Conservation (phyloP, 2,797 vertebrate species). For the Myripristis murdjan region DNA sequence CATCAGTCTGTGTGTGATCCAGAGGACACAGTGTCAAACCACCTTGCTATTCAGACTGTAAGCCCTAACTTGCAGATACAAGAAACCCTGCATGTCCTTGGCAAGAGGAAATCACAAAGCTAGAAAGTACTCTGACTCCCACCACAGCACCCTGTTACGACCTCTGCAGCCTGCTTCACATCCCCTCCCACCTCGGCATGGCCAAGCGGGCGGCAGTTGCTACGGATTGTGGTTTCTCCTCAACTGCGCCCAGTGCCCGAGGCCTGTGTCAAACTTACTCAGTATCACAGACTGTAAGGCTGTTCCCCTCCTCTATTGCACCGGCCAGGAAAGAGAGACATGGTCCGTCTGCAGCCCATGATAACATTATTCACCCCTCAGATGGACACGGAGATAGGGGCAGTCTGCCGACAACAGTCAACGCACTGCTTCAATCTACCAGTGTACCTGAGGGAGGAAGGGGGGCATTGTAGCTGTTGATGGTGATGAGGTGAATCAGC, state of each 20-base stretch:
- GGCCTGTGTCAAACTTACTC: conserved; percentile 69
- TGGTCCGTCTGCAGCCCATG: conserved; percentile 53
- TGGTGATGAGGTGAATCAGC: conserved; percentile 65
- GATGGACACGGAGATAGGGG: conserved; percentile 67
- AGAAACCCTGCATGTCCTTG: conserved; percentile 50
- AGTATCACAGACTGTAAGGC: conserved; percentile 51
- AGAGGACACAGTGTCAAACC: conserved; percentile 45
- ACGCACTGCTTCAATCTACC: conserved; percentile 55
- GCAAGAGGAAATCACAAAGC: conserved; percentile 48
- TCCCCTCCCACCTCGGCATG: conserved; percentile 47
- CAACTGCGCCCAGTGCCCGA: conserved; percentile 57
- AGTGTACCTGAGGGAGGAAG: conserved; percentile 19
- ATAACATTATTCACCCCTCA: conserved; percentile 68
- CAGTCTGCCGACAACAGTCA: conserved; percentile 52
- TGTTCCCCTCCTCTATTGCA: conserved; percentile 49
- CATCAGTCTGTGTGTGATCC: conserved; percentile 54
- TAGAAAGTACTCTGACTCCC: conserved; percentile 56
- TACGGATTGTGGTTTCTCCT: conserved; percentile 60
- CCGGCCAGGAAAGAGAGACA: conserved; percentile 37
- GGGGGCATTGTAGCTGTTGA: conserved; percentile 33
- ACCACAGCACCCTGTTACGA: conserved; percentile 48
- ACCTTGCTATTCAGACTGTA: conserved; percentile 34
- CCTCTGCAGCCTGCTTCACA: conserved; percentile 62
- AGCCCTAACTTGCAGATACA: conserved; percentile 55
- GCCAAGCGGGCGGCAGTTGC: conserved; percentile 66